A percentile compares a stretch with the other conserved stretches of the same genome.
Evolutionary conservation across 2,888 invertebrate genomes (phyloP).

Genomic region (Crioceris asparagi): DNA sequence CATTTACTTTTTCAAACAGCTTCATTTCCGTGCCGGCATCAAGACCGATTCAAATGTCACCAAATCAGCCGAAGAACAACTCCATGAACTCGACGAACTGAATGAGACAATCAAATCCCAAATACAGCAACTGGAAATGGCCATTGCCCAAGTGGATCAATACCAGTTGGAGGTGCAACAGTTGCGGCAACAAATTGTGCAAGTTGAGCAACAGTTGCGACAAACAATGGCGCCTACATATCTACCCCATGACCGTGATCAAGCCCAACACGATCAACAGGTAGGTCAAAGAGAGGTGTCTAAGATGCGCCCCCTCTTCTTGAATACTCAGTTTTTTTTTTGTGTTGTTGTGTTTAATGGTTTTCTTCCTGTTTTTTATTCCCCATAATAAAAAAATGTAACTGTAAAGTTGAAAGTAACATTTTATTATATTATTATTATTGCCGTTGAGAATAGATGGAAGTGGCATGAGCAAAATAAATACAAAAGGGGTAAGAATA

Average conservation of each 20-base stretch:
- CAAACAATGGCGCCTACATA: conserved; percentile 74
- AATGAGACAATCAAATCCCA: conserved; percentile 51
- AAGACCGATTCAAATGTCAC: conserved; percentile 68
- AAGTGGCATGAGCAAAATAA: conserved; percentile 29
- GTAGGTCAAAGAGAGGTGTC: no score
- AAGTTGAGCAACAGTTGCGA: conserved; percentile 79
- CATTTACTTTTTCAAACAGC: conserved; percentile 41
- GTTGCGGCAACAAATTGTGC: conserved; percentile 71
- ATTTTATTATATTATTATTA: conserved; percentile 6
- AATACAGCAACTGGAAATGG: conserved; percentile 57
- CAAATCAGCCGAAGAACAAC: conserved; percentile 58
- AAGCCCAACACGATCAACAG: conserved; percentile 76
- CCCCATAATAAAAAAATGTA: not conserved
- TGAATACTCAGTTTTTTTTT: no score
- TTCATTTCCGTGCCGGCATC: conserved; percentile 81
- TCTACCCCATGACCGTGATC: conserved; percentile 71
- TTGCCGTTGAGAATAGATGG: conserved; percentile 20
- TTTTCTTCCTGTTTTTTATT: not conserved
- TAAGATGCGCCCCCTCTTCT: no score
- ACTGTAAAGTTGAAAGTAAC: not conserved
- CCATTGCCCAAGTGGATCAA: conserved; percentile 75
- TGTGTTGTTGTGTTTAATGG: not conserved
- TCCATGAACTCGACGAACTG: conserved; percentile 57
- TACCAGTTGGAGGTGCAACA: conserved; percentile 81
- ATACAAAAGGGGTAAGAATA: no score